phyloP scores from a whole-genome alignment of 2,797 vertebrate genomes.

The Sparidentex hasta region DNA sequence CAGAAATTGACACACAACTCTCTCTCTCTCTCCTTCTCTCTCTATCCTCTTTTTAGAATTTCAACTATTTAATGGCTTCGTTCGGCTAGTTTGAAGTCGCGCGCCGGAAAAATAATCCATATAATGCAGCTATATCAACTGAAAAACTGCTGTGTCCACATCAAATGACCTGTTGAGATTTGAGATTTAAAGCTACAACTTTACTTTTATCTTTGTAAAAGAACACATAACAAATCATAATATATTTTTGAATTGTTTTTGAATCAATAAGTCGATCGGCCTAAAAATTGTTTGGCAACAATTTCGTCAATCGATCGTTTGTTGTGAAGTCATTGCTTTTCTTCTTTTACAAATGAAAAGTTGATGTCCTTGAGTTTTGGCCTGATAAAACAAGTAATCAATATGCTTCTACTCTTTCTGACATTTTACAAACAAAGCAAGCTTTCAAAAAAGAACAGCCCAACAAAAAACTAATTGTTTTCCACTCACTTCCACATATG shows the following conservation, averaged over 20 bases:
- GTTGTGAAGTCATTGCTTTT: background rate
- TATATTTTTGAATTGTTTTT: no score
- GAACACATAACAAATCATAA: background rate
- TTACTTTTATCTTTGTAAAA: background rate
- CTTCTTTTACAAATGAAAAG: background rate
- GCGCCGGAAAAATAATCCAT: conserved; percentile 24
- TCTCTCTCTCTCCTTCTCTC: background rate
- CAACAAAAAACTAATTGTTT: no score
- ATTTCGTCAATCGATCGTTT: background rate
- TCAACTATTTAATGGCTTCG: conserved; percentile 46
- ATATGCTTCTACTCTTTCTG: background rate
- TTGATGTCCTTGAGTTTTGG: background rate
- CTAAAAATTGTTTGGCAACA: background rate
- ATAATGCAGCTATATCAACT: background rate
- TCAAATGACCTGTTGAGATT: background rate
- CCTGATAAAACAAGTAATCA: background rate
- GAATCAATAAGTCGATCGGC: background rate
- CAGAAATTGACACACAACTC: conserved; percentile 43
- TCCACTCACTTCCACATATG: no score
- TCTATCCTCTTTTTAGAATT: conserved; percentile 9
- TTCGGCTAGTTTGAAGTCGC: conserved; percentile 14
- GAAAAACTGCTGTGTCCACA: background rate
- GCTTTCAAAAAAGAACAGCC: no score
- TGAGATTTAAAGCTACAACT: background rate
- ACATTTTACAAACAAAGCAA: no score